Evolutionary conservation across 2,113 vertebrate species (phyloP), one percentile per base, ranked within the genome.

Genomic region (Sardina pilchardus): DNA sequence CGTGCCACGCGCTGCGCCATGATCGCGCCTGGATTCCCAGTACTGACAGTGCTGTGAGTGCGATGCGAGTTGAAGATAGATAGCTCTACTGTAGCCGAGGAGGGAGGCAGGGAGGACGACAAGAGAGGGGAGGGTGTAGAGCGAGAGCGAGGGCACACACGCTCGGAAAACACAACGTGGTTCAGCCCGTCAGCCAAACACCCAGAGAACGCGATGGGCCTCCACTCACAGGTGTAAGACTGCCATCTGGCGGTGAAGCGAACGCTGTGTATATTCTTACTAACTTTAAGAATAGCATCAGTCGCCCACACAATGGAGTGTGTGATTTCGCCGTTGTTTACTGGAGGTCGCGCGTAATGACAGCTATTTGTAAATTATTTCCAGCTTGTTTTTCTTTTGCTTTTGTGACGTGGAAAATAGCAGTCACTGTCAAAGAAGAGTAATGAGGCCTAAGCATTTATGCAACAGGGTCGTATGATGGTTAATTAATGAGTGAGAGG

Each of bases 1-100:
- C 90, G 91, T 91, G 93, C 88, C 91, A 94, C 95, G 91, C 90
- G 93, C 91, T 81, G 93, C 94, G 94, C 95, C 94, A 95, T 95
- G 92, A 92, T 89, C 91, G 93, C 94, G 93, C 92, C 91, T 86
- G 91, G 89, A 88, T 88, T n/a, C 91, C 89, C 88, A 90, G 89
- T 86, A 93, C 90, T 91, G 92, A 93, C 93, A 92, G 93, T 89
- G 94, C 92, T 36, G n/a, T n/a, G 91, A 91, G 92, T 91, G 92
- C 91, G 94, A 92, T 93, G 91, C 91, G 89, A 87, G 87, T 87
- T 89, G 85, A 90, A 93, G 94, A 95, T 90, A 93, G 94, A 92
- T 93, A 91, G 91, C 89, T 91, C 91, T 91, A 91, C 93, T 94
- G 94, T 82, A 87, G 50, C 87, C 82, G 71, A 81, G 89, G 90